Evolutionary conservation across 2,888 invertebrate species (phyloP), one percentile per base, ranked within the genome.

Genomic region (Schizotus pectinicornis): DNA sequence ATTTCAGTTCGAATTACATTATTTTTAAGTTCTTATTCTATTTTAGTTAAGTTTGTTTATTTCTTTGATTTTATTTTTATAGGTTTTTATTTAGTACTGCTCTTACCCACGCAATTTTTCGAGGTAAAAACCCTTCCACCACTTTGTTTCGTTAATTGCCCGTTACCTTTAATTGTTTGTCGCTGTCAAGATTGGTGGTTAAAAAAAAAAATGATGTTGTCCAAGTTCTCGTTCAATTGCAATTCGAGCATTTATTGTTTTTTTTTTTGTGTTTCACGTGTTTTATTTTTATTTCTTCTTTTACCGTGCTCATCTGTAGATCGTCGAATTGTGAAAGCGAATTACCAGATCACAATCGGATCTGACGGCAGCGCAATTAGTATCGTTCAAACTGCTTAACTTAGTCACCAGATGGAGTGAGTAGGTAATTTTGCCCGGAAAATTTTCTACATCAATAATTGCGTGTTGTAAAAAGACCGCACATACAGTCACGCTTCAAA

Each of bases 261-360:
- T 48, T 57, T 62, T 59, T 61, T 55, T 58, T 59, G 59, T 63
- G 62, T 65, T 12, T 22, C 22, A 22, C 22, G 2, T 22, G 22
- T 42, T 47, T 8, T 33, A 9, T 53, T 43, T 43, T 43, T 30
- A 6, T 30, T 43, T 8, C 22, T 30, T 39, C 39, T 9, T 39
- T 22, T 43, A 14, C 43, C 22, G 12, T 39, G 2, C 22, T n/a
- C 43, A 7, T 34, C 69, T 71, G 56, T 72, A 79, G 79, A 79
- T 74, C 73, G 75, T 67, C 77, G 77, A 61, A 71, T 67, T 61
- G 72, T 79, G 69, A 78, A 76, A 75, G 76, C 79, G 64, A 76
- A 76, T 68, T 79, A 78, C 73, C 70, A 76, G 72, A 73, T 79
- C 68, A 78, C 76, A 57, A 67, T 79, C 66, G 74, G 73, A 67